A percentile compares a stretch with the other conserved stretches of the same genome.
phyloP scores from a whole-genome alignment of 53 echinoderm and acorn worm species.

The Arbacia lixula region DNA sequence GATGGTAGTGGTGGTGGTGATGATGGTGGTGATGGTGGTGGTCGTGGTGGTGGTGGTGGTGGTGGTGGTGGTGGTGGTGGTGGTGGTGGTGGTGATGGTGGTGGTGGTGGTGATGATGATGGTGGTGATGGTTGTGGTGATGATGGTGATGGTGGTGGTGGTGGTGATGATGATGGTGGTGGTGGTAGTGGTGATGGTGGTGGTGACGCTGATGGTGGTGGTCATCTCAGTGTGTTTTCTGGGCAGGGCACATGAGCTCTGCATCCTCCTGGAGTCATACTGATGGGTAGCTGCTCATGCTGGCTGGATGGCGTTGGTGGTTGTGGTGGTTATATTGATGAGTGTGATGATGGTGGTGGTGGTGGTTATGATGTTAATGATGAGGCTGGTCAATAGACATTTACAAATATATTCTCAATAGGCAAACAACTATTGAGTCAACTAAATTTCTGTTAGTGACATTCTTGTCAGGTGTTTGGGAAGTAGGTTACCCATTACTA shows the following conservation, averaged over 20 bases:
- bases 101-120: conserved; percentile 13
- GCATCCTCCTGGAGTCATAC: conserved; percentile 94
- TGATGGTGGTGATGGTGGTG: conserved; percentile 35
- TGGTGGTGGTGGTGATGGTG: conserved; percentile 8
- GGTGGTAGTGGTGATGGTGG: conserved; percentile 12
- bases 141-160: background rate
- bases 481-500: too few relatives aligned
- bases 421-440: too few relatives aligned
- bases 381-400: background rate
- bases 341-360: background rate
- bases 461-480: too few relatives aligned
- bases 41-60: background rate
- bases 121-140: background rate
- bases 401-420: too few relatives aligned
- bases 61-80: background rate
- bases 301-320: too few relatives aligned
- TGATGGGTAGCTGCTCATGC: conserved; percentile 88
- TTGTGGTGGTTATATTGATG: background rate
- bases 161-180: conserved; percentile 23
- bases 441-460: too few relatives aligned
- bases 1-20: background rate
- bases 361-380: background rate
- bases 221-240: conserved; percentile 93
- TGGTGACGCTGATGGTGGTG: conserved; percentile 61
- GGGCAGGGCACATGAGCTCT: conserved; percentile 95